Evolutionary conservation across 1,140 invertebrate genomes (phyloP).

Genomic region (Ceratosolen fusciceps): DNA sequence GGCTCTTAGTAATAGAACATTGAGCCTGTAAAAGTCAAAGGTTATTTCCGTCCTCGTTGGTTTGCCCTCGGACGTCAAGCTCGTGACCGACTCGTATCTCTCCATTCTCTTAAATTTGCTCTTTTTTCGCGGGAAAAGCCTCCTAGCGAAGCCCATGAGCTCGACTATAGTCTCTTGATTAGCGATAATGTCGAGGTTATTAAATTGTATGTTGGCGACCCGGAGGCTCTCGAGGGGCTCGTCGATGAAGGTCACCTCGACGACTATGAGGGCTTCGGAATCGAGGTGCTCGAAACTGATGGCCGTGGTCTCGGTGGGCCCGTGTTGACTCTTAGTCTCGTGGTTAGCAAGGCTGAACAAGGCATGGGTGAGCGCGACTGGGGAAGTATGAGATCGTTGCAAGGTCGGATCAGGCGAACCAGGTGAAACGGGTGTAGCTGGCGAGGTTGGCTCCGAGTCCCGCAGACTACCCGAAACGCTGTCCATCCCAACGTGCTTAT

Average conservation of each 20-base stretch:
- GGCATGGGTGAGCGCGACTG: conserved; percentile 75
- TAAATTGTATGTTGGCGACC: conserved; percentile 91
- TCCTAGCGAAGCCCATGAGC: conserved; percentile 86
- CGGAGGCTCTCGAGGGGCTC: conserved; percentile 77
- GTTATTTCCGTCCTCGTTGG: conserved; percentile 80
- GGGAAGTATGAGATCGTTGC: conserved; percentile 71
- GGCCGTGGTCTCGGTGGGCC: conserved; percentile 59
- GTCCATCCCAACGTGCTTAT: conserved; percentile 95
- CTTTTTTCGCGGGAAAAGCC: conserved; percentile 76
- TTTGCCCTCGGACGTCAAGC: conserved; percentile 57
- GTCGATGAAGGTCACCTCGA: conserved; percentile 84
- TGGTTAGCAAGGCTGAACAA: conserved; percentile 67
- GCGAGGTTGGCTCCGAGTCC: conserved; percentile 92
- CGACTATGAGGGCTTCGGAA: conserved; percentile 86
- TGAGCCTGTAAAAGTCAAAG: conserved; percentile 93
- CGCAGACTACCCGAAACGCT: conserved; percentile 92
- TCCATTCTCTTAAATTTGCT: conserved; percentile 56
- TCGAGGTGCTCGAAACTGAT: conserved; percentile 73
- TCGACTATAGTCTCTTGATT: conserved; percentile 97
- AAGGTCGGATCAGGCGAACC: conserved; percentile 74
- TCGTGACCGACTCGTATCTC: conserved; percentile 61
- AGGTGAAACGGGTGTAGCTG: conserved; percentile 80
- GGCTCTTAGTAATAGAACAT: conserved; percentile 87
- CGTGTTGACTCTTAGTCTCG: conserved; percentile 60
- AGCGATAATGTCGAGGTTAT: conserved; percentile 95